Base-by-base conservation (phyloP, 2,888 invertebrate species). In the Pharmacophagus antenor region DNA sequence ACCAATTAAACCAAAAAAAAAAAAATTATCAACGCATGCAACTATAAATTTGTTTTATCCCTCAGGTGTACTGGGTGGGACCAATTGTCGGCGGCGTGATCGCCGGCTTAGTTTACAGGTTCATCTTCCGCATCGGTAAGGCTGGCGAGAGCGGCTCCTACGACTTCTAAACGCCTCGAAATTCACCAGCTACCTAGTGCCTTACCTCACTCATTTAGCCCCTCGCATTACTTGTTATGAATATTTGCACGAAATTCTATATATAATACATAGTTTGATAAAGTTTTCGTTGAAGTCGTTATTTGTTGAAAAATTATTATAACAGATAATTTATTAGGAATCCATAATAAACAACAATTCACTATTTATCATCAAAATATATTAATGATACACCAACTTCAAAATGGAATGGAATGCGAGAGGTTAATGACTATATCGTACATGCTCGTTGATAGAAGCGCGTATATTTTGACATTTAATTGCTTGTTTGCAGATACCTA, bases 61-160 rank as follows among this genome's bases (percentile, higher is more conserved):
- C n/a, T n/a, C 82, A 94, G 95, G 93, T 97, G 2, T 97, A 96
- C 85, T 97, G 97, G 97, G 93, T 95, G 47, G 97, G 97, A 2
- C 97, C 97, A 3, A 92, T 95, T 65, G 79, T 93, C 23, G 97
- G 97, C 20, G 97, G 95, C 15, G 92, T 94, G 53, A 76, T 94
- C 6, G 96, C 95, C 10, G 95, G 94, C 5, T 79, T 96, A 20
- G 77, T 96, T 53, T 97, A 97, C 88, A 92, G 92, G 65, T 93
- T 93, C 78, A 85, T 94, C 67, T 93, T 94, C 79, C 92, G 94
- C 84, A 93, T 94, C 68, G 93, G 93, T 78, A 95, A 95, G 83
- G 92, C 92, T 21, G 94, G 94, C 68, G 95, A 95, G 73, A 92
- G 92, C 63, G 93, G 93, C 65, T 95, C 96, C 20, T 96, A 96